Evolutionary conservation across 2,113 vertebrate species (phyloP).

Genomic region (Regulus satrapa): DNA sequence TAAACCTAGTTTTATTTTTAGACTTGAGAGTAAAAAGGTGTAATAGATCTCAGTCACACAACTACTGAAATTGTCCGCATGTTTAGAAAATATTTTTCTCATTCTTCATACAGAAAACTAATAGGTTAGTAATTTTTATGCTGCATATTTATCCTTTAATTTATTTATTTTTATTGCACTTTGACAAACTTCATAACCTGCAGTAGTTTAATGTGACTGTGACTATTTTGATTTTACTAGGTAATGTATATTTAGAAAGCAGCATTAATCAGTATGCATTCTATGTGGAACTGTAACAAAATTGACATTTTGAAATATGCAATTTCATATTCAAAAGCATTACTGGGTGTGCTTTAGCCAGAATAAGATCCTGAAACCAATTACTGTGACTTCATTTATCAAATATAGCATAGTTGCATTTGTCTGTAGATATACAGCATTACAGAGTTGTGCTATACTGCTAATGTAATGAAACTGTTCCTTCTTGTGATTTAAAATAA

Average conservation of each 20-base stretch:
- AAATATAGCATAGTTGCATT: conserved; percentile 64
- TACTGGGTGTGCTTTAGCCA: conserved; percentile 68
- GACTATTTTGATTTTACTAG: conserved; percentile 27
- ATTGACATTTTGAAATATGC: conserved; percentile 76
- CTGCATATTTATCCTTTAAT: not conserved
- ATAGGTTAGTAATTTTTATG: not conserved
- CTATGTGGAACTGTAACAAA: conserved; percentile 67
- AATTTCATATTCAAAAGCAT: conserved; percentile 75
- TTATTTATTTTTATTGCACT: not conserved
- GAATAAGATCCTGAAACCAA: conserved; percentile 77
- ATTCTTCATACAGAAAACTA: not conserved
- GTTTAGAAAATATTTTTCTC: not conserved
- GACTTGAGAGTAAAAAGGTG: not conserved
- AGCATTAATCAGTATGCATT: conserved; percentile 73
- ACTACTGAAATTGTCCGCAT: not conserved
- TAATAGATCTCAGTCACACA: not conserved
- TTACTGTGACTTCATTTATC: conserved; percentile 83
- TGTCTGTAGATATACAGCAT: conserved; percentile 33
- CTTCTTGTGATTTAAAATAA: conserved; percentile 23
- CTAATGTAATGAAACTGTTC: not conserved
- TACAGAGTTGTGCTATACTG: not conserved
- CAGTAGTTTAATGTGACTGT: not conserved
- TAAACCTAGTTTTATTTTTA: not conserved
- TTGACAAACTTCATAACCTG: not conserved
- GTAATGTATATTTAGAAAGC: conserved; percentile 58